Conservation (phyloP, 2,113 vertebrate species). For the Paradoxurus hermaphroditus region DNA sequence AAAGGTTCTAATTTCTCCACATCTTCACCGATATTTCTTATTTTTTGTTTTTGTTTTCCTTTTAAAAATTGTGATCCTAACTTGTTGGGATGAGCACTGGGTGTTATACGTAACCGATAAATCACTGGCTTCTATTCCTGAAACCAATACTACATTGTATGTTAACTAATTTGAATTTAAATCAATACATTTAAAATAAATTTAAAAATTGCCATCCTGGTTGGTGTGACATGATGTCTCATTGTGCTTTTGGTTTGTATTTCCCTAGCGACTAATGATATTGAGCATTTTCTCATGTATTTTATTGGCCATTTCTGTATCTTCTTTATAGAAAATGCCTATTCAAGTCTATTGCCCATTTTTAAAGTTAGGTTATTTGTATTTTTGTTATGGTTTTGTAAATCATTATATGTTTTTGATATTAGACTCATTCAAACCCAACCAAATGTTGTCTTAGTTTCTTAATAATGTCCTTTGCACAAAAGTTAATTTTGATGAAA, state of each 20-base stretch:
- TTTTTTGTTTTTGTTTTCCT: not conserved
- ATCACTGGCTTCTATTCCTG: too few species aligned
- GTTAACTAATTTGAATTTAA: too few species aligned
- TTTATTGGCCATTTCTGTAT: not conserved
- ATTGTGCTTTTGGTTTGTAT: slow-evolving; percentile 16
- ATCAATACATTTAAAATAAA: not conserved
- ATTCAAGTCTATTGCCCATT: not conserved
- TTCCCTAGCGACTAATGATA: not conserved
- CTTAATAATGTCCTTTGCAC: not conserved
- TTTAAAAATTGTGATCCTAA: not conserved
- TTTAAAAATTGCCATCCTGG: not conserved
- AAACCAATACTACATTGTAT: too few species aligned
- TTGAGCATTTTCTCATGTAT: not conserved
- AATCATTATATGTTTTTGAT: not conserved
- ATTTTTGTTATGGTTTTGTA: slow-evolving; percentile 20
- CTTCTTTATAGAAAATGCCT: slow-evolving; percentile 10
- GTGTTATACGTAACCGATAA: too few species aligned
- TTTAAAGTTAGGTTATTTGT: not conserved
- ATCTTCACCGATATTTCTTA: not conserved
- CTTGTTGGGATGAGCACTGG: too few species aligned
- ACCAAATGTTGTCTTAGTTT: not conserved
- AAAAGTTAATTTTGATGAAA: not conserved
- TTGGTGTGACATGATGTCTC: not conserved
- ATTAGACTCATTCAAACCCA: not conserved
- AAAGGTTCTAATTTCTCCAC: not conserved